Evolutionary conservation across 2,888 invertebrate species (phyloP).

Genomic region (Sabatieria punctata): DNA sequence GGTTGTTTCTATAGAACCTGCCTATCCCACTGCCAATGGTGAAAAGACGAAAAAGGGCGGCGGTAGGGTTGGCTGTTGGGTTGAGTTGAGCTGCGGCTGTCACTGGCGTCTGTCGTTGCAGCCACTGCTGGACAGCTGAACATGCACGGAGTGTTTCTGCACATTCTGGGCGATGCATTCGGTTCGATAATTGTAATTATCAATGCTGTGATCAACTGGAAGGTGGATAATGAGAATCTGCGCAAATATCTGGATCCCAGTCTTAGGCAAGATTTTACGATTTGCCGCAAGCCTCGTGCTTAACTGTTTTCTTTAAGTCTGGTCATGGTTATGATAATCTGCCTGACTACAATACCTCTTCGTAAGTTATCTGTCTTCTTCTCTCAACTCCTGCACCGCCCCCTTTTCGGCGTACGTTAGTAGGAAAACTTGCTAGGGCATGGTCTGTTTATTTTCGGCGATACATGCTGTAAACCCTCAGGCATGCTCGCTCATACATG

Average conservation of each 20-base stretch:
- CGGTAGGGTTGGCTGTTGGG: too few species aligned
- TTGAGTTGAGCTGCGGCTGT: too few species aligned
- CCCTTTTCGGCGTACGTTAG: too few species aligned
- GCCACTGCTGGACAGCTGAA: constrained; percentile 67
- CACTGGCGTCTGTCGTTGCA: too few species aligned
- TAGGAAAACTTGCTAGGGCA: too few species aligned
- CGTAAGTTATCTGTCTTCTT: constrained; percentile 9
- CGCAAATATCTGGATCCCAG: constrained; percentile 79
- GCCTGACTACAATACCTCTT: constrained; percentile 35
- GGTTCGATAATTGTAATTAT: constrained; percentile 80
- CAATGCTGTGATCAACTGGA: constrained; percentile 56
- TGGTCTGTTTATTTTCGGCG: too few species aligned
- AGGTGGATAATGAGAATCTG: constrained; percentile 50
- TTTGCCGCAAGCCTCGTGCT: constrained; percentile 2
- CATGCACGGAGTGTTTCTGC: constrained; percentile 98
- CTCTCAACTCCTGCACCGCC: too few species aligned
- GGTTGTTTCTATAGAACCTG: too few species aligned
- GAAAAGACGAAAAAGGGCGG: too few species aligned
- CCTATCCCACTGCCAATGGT: too few species aligned
- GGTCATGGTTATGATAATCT: constrained; percentile 52
- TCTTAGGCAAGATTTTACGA: constrained; percentile 38
- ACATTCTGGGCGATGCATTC: constrained; percentile 86
- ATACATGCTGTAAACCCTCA: too few species aligned
- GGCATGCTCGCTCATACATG: too few species aligned
- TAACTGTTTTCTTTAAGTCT: constrained; percentile 44